Conservation (phyloP, 2,113 vertebrate species). For the Murina feae region DNA sequence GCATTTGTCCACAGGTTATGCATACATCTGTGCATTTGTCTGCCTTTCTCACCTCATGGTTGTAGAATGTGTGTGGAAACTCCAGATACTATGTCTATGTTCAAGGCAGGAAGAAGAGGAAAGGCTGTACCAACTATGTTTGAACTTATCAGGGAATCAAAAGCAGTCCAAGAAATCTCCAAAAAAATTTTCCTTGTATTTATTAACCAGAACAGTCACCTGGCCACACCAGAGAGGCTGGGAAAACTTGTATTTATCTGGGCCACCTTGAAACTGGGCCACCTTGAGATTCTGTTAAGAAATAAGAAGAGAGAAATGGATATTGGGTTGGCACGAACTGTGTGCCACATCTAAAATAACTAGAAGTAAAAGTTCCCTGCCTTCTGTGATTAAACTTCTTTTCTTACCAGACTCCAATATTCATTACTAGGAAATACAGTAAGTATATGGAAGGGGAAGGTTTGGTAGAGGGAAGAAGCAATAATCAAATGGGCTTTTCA, state of each 20-base stretch:
- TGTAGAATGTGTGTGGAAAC: background rate
- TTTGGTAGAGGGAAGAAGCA: background rate
- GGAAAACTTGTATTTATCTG: background rate
- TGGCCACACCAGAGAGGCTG: background rate
- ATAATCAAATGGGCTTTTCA: conserved; percentile 3
- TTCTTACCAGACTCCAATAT: conserved; percentile 10
- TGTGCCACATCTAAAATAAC: background rate
- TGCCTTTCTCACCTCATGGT: background rate
- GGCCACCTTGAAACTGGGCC: background rate
- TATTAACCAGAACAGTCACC: background rate
- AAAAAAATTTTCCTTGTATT: background rate
- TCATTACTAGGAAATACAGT: background rate
- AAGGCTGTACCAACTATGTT: background rate
- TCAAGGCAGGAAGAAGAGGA: background rate
- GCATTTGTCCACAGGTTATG: too few relatives aligned
- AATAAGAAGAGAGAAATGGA: background rate
- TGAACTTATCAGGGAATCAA: background rate
- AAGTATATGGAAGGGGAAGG: background rate
- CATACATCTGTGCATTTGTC: background rate
- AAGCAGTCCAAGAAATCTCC: background rate
- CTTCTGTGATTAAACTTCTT: conserved; percentile 3
- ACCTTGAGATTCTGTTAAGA: background rate
- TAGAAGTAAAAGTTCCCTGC: background rate
- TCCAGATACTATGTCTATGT: background rate
- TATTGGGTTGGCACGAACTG: background rate